Evolutionary conservation across 2,888 invertebrate species (phyloP), one percentile per base, ranked within the genome.

Genomic region (Muscina levida): DNA sequence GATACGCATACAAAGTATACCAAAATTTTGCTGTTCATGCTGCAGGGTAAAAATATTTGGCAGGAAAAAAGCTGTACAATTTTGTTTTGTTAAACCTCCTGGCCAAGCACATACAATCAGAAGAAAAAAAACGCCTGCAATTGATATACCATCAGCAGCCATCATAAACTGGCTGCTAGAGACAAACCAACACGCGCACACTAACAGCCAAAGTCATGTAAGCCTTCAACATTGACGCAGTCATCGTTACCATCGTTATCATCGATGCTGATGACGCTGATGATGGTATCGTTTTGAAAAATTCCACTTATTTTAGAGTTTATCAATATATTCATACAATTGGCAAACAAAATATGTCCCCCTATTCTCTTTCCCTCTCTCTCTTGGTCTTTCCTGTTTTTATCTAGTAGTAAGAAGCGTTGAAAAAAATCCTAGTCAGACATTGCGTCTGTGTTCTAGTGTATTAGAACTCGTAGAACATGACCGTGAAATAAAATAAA

Each of bases 301-400:
- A 86, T 87, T 87, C 85, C 88, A 86, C 84, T 87, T 87, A 84
- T 83, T 86, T 86, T 82, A 82, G 84, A 84, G 83, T 72, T 77
- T 80, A 78, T 71, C 77, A 78, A 72, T 75, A 76, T 77, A 77
- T 71, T 76, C 78, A 75, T 57, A 72, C 53, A 72, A 39, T 22
- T 51, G 22, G 51, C 11, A 17, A 51, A 51, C 51, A 51, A 10
- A 17, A 5, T 15, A 1, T 17, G 17, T n/a, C 15, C 46, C 17
- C 46, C n/a, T 17, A 46, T 17, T n/a, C 46, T 46, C 46, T 46
- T 15, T 46, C 46, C 46, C n/a, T n/a, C 15, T 17, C n/a, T 22
- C 17, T 51, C 17, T 22, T 51, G 46, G 46, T n/a, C n/a, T n/a
- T n/a, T n/a, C n/a, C n/a, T n/a, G n/a, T n/a, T n/a, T n/a, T n/a